Conservation (phyloP, 2,113 vertebrate species). For the Saiga tatarica region DNA sequence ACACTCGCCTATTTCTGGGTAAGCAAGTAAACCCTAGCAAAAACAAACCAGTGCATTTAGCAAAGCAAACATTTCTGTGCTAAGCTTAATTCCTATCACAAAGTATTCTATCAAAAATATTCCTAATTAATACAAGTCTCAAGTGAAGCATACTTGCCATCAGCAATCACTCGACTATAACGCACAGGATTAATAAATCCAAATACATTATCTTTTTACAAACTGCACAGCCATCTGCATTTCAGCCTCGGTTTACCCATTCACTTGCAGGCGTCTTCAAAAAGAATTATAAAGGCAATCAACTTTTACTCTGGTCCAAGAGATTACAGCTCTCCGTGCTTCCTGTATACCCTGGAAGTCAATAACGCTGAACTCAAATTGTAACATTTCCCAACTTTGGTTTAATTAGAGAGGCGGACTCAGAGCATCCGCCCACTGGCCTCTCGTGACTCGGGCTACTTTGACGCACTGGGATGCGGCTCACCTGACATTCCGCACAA, state of each 20-base stretch:
- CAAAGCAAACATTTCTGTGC: not conserved
- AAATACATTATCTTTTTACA: not conserved
- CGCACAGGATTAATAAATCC: not conserved
- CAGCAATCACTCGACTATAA: not conserved
- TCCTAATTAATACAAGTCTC: not conserved
- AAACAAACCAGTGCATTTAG: not conserved
- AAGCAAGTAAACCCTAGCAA: slow-evolving; percentile 7
- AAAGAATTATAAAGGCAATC: not conserved
- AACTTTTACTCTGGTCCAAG: slow-evolving; percentile 28
- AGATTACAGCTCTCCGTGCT: not conserved
- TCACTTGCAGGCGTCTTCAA: not conserved
- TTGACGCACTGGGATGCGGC: slow-evolving; percentile 65
- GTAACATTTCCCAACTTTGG: slow-evolving; percentile 30
- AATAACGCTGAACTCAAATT: not conserved
- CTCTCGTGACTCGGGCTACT: slow-evolving; percentile 35
- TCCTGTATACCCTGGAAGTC: not conserved
- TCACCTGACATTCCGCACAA: slow-evolving; percentile 48
- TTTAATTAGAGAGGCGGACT: not conserved
- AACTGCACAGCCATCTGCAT: not conserved
- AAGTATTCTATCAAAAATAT: not conserved
- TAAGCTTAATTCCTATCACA: not conserved
- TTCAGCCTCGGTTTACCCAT: slow-evolving; percentile 36
- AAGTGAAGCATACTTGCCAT: not conserved
- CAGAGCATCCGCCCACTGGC: slow-evolving; percentile 39
- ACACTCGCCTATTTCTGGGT: not conserved